Conservation (phyloP, 2,797 vertebrate species). For the Alcedo atthis region DNA sequence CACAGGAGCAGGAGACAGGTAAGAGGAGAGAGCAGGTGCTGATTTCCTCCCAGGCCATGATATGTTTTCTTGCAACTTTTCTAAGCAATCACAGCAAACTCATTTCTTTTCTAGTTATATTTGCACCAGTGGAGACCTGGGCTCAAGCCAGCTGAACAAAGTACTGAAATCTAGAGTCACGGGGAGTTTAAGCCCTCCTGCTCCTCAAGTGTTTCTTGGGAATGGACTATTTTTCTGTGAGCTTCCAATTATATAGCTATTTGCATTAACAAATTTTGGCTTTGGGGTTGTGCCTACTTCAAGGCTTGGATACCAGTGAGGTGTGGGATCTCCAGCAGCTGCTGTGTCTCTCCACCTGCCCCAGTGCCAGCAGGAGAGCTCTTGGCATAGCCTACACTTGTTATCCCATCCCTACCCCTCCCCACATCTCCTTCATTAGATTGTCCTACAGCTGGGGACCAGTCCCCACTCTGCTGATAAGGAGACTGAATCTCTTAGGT, state of each 20-base stretch:
- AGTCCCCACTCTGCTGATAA: not conserved
- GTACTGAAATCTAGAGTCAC: not conserved
- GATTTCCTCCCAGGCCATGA: not conserved
- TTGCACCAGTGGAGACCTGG: not conserved
- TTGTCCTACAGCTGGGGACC: not conserved
- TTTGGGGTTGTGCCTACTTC: not conserved
- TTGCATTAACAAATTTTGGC: not conserved
- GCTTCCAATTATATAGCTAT: not conserved
- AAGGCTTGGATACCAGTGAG: not conserved
- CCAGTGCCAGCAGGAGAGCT: not conserved
- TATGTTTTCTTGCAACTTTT: not conserved
- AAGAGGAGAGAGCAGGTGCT: accelerated
- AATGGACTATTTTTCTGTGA: not conserved
- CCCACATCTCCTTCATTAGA: not conserved
- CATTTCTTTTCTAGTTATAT: not conserved
- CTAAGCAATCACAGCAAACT: not conserved
- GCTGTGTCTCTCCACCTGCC: accelerated
- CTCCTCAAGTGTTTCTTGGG: not conserved
- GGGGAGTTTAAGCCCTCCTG: not conserved
- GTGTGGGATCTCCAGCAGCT: not conserved
- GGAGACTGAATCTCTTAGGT: not conserved
- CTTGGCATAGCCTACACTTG: not conserved
- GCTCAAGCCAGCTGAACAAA: not conserved
- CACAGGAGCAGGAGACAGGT: not conserved
- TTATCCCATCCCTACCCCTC: not conserved